Base-by-base conservation (phyloP, 2,888 invertebrate genomes). In the Philhelius pedissequus region DNA sequence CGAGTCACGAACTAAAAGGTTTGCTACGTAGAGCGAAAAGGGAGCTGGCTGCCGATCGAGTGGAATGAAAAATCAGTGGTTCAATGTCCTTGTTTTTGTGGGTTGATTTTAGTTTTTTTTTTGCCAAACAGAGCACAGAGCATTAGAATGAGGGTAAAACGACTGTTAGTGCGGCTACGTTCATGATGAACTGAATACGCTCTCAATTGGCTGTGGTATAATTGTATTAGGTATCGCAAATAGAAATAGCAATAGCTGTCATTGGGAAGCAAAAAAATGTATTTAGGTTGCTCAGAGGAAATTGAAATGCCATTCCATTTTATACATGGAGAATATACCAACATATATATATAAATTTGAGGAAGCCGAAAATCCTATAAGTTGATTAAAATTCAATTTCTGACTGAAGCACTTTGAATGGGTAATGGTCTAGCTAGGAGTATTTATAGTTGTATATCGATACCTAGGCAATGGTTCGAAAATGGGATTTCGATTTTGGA, bases 31-130 rank as follows among this genome's bases (percentile, higher is more conserved):
- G 56, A 35, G 38, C 8, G 11, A 56, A 60, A 58, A 66, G 13
- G 20, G 70, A 20, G 13, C 15, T 7, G 4, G 22, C 9, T 30
- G 35, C 22, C 40, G 64, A 73, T 74, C 56, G 68, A 70, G 45
- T 70, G 75, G 43, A 70, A 68, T 75, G 75, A 79, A 66, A 74
- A 84, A 84, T 83, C 78, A 79, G 74, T 78, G 50, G 48, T 60
- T 62, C 40, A 35, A 50, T 50, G 22, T 75, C 38, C 52, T 56
- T 58, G n/a, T 30, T 48, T 58, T 48, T 58, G 27, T 60, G 15
- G 13, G 35, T 43, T 71, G 48, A n/a, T n/a, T 43, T 15, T 13
- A n/a, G n/a, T 43, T 52, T 71, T 20, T 11, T 56, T 6, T 62
- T 18, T 35, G 18, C 32, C n/a, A 22, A 18, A 25, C 25, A 48